phyloP scores from a whole-genome alignment of 2,888 invertebrate genomes.

The Conchocele bisecta region DNA sequence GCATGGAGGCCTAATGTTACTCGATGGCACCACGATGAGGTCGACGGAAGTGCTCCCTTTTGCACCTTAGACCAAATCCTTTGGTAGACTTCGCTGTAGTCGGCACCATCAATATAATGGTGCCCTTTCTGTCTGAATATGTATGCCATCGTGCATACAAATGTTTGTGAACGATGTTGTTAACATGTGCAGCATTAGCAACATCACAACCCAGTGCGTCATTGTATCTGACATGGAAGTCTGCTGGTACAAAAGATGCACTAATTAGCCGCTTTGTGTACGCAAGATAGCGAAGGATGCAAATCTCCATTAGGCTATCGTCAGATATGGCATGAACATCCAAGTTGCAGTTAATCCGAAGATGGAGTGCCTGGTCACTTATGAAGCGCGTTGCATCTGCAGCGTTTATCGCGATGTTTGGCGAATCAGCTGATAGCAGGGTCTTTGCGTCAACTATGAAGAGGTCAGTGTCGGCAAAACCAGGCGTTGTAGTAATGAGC shows the following conservation, averaged over 20 bases:
- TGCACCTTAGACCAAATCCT: background rate
- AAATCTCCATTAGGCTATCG: background rate
- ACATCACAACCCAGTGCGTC: background rate
- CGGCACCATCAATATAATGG: background rate
- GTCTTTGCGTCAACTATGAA: too few species aligned
- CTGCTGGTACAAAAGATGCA: background rate
- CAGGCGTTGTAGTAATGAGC: too few species aligned
- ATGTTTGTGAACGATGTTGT: too few species aligned
- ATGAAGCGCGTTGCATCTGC: background rate
- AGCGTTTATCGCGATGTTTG: too few species aligned
- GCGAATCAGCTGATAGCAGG: too few species aligned
- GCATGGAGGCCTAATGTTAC: background rate
- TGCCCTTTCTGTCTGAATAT: background rate
- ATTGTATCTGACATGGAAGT: constrained; percentile 4
- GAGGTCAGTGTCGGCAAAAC: too few species aligned
- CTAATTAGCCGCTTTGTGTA: background rate
- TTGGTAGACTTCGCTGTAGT: background rate
- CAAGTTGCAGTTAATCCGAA: background rate
- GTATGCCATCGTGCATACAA: background rate
- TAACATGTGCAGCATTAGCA: background rate
- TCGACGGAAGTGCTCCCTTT: too few species aligned
- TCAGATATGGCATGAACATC: background rate
- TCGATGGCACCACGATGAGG: background rate
- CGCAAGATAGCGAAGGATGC: background rate
- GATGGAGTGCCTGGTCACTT: background rate